A percentile compares a stretch with the other conserved stretches of the same genome.
phyloP scores from a whole-genome alignment of 2,797 vertebrate species.

The Austrolebias charrua region DNA sequence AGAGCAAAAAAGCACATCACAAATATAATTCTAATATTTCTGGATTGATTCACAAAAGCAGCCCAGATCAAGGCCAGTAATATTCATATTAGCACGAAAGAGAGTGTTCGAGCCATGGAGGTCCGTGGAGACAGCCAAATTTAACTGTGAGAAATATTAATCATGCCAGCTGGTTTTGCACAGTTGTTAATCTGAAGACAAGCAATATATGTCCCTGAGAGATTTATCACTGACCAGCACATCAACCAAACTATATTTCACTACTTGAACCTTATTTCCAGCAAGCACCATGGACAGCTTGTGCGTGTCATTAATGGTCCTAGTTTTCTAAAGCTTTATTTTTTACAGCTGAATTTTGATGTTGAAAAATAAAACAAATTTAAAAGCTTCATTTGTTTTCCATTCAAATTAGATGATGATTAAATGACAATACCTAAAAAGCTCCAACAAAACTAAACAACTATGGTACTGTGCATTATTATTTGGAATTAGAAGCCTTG shows the following conservation, averaged over 20 bases:
- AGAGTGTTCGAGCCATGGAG: background rate
- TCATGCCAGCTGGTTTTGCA: background rate
- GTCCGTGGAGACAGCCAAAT: background rate
- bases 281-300: background rate
- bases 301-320: background rate
- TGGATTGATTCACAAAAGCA: background rate
- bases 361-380: background rate
- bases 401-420: no score
- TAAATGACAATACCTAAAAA: no score
- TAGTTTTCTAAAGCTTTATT: no score
- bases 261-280: conserved; percentile 1
- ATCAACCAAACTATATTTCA: conserved; percentile 4
- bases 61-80: background rate
- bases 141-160: conserved; percentile 5
- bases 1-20: background rate
- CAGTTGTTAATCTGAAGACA: conserved; percentile 1
- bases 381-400: background rate
- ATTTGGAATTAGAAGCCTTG: no score
- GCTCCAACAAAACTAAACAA: no score
- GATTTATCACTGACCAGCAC: background rate
- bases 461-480: no score
- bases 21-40: conserved; percentile 4
- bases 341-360: no score
- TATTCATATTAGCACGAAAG: background rate
- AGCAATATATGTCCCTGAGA: conserved; percentile 3